Conservation (phyloP, 1,140 invertebrate genomes). For the Zelostemma sp. region DNA sequence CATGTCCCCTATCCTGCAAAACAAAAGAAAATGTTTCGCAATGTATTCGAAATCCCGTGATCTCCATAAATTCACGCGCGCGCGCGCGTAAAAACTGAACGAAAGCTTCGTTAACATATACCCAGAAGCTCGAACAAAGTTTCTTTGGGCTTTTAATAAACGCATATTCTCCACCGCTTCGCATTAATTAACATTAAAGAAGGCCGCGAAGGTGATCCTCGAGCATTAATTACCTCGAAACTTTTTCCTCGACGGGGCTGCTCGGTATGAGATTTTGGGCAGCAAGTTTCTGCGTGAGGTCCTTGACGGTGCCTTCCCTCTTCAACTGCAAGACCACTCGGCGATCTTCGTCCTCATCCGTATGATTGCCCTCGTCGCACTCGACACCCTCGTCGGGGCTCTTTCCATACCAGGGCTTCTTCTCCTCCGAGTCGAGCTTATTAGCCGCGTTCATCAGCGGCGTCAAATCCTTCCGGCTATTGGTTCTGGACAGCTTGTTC, state of each 20-base stretch:
- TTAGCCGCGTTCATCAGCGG: slow-evolving; percentile 73
- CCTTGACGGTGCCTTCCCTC: slow-evolving; percentile 86
- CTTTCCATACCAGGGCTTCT: slow-evolving; percentile 75
- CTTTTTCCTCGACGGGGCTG: slow-evolving; percentile 72
- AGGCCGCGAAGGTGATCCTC: neutral
- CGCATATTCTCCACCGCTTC: neutral
- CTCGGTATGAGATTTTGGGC: slow-evolving; percentile 76
- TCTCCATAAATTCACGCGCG: neutral
- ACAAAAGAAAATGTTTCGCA: neutral
- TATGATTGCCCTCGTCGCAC: slow-evolving; percentile 69
- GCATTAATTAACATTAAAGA: slow-evolving; percentile 1
- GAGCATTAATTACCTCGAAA: slow-evolving; percentile 63
- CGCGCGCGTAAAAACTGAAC: neutral
- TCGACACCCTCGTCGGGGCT: slow-evolving; percentile 68
- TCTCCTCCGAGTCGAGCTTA: slow-evolving; percentile 73
- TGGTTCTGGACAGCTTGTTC: slow-evolving; percentile 66
- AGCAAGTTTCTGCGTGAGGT: slow-evolving; percentile 86
- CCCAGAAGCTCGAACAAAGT: neutral
- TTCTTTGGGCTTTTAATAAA: neutral
- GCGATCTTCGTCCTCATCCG: slow-evolving; percentile 73
- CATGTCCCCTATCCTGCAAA: slow-evolving; percentile 80
- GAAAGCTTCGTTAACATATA: neutral
- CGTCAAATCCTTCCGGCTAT: slow-evolving; percentile 73
- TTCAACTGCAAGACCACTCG: slow-evolving; percentile 75
- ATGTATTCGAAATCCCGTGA: neutral